Base-by-base conservation (phyloP, 2,888 invertebrate species). In the Plebejus anna region DNA sequence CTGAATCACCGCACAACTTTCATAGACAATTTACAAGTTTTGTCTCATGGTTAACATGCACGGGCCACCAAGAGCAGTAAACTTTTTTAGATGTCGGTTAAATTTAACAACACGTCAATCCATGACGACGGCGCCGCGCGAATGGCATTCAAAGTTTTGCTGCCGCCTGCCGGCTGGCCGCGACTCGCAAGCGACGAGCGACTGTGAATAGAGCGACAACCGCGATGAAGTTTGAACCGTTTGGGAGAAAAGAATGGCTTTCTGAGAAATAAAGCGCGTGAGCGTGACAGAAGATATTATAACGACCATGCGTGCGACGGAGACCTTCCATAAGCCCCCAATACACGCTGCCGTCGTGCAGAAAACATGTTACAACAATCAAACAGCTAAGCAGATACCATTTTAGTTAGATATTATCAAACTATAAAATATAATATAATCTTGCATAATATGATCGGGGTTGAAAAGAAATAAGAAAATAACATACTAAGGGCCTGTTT, bases 41-140 rank as follows among this genome's bases (percentile, higher is more conserved):
- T 87, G 81, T 84, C 83, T 86, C 83, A 80, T 84, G 77, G 84
- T 82, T 82, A 86, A 11, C 55, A 55, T 76, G 36, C 32, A 11
- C 84, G 85, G 86, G 86, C 85, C 84, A 86, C 86, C 86, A 84
- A 83, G 83, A 85, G 87, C 91, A 92, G 91, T 91, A 91, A 82
- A 83, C 84, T 89, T 91, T 90, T 92, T 90, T 91, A 90, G 87
- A 86, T 87, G 83, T 85, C 82, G 79, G 84, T 82, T 82, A 83
- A 85, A 84, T 86, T 84, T 78, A 55, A 70, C 79, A 76, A 76
- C 78, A 87, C 91, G 88, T 87, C 83, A 84, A 82, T 82, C 79
- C 78, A 81, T 77, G 84, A 86, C 90, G 86, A 87, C 80, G 86
- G 84, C 89, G 88, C 89, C 90, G 89, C 92, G 89, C 86, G 86